Evolutionary conservation across 2,888 invertebrate species (phyloP).

Genomic region (Nasonovia ribisnigri): DNA sequence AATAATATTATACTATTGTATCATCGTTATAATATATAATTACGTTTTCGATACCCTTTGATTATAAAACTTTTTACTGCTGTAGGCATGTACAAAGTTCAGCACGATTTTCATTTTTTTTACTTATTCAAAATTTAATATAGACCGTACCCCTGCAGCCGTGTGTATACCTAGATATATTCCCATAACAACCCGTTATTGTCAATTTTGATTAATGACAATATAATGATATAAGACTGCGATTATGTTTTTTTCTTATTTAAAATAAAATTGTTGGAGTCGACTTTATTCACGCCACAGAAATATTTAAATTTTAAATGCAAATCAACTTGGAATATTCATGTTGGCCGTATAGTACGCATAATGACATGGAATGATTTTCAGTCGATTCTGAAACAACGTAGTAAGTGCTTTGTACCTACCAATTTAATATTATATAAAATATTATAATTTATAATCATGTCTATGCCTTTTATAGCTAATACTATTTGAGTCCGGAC

Average conservation of each 20-base stretch:
- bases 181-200: slow-evolving; percentile 5
- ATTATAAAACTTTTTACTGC: background rate
- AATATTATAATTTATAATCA: background rate
- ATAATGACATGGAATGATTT: background rate
- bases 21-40: background rate
- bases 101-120: background rate
- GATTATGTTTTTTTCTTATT: background rate
- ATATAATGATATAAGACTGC: background rate
- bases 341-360: background rate
- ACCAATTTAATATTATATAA: background rate
- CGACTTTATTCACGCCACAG: background rate
- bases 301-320: background rate
- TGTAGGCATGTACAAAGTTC: background rate
- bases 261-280: background rate
- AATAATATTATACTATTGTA: background rate
- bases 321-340: background rate
- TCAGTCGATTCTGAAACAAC: background rate
- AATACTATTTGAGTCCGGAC: background rate
- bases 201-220: slow-evolving; percentile 16
- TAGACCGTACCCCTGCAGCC: background rate
- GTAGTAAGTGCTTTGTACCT: background rate
- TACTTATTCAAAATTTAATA: background rate
- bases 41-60: background rate
- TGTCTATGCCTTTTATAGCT: background rate
- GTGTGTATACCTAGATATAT: background rate